Evolutionary conservation across 1,140 invertebrate species (phyloP).

Genomic region (Lucilia cuprina): DNA sequence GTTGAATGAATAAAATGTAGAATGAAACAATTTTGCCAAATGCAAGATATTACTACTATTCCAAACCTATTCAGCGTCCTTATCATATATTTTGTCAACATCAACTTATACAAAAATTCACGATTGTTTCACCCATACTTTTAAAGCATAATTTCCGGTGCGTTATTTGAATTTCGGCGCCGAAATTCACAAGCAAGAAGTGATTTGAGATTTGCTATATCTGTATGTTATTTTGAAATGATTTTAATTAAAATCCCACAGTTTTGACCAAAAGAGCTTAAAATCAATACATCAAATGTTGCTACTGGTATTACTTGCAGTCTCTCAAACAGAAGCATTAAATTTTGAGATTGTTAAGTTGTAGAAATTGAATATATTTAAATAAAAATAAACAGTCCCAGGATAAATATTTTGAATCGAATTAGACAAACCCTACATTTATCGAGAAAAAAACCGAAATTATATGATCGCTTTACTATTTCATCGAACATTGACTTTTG

Average conservation of each 20-base stretch:
- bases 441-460: no score
- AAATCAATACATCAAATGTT: not conserved
- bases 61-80: no score
- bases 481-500: no score
- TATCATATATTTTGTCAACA: no score
- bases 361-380: not conserved
- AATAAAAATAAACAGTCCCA: not conserved
- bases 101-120: no score
- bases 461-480: no score
- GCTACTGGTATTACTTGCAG: not conserved
- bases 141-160: slow-evolving; percentile 25
- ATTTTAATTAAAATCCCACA: not conserved
- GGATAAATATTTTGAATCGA: no score
- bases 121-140: not conserved
- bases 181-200: slow-evolving; percentile 27
- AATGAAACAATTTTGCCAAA: not conserved
- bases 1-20: slow-evolving; percentile 18
- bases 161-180: slow-evolving; percentile 28
- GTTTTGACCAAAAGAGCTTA: not conserved
- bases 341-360: no score
- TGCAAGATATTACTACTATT: no score
- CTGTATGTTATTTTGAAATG: not conserved
- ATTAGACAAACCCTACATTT: no score
- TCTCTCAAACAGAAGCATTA: no score
- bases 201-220: slow-evolving; percentile 1